A percentile compares a stretch with the other conserved stretches of the same genome.
phyloP scores from a whole-genome alignment of 1,140 invertebrate genomes.

The Papilio polyxenes region DNA sequence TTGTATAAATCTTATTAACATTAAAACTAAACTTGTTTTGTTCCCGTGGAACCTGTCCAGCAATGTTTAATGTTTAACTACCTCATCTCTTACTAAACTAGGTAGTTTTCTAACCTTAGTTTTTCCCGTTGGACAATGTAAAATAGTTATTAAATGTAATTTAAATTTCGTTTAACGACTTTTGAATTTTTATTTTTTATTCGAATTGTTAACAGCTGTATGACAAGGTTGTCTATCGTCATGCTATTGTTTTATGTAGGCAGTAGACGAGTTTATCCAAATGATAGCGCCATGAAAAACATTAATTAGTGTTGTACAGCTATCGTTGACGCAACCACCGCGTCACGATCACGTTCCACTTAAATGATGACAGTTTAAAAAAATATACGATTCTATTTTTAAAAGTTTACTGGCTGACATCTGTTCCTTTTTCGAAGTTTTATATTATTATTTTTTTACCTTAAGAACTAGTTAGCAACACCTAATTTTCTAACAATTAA shows the following conservation, averaged over 20 bases:
- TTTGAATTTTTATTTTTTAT: not conserved
- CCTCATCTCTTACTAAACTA: too few relatives aligned
- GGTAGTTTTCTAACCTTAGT: not conserved
- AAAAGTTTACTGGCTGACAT: not conserved
- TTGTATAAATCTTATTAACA: too few relatives aligned
- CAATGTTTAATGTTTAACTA: too few relatives aligned
- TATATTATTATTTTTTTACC: not conserved
- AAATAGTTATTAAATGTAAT: not conserved
- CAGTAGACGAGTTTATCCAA: not conserved
- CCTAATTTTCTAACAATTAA: not conserved
- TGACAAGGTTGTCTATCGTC: constrained; percentile 46
- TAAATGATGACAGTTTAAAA: constrained; percentile 27
- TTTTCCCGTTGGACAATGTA: not conserved
- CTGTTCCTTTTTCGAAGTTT: not conserved
- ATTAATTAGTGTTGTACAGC: constrained; percentile 39
- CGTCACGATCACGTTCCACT: constrained; percentile 33
- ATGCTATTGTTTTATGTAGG: constrained; percentile 43
- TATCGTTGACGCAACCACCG: constrained; percentile 23
- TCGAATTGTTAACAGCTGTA: constrained; percentile 32
- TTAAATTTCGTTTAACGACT: not conserved
- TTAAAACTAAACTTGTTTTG: too few relatives aligned
- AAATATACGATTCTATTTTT: constrained; percentile 19
- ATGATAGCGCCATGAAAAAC: constrained; percentile 33
- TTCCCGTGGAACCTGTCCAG: too few relatives aligned
- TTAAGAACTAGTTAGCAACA: not conserved